Base-by-base conservation (phyloP, 92 coral and sea anemone species). In the Bergia puertoricense region DNA sequence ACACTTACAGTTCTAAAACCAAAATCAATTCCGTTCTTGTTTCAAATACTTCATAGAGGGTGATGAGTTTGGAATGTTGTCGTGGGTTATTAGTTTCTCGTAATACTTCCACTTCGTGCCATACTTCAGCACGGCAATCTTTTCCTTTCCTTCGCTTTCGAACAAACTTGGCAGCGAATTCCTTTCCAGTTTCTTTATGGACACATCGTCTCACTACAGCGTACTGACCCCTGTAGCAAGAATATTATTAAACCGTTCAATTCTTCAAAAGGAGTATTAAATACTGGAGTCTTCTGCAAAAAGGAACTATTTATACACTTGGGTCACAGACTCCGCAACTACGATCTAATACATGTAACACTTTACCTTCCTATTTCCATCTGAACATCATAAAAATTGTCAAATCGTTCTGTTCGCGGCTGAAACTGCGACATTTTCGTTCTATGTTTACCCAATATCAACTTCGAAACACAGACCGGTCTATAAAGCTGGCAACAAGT, bases 51-150 rank as follows among this genome's bases (percentile, higher is more conserved):
- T 95, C 98, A 91, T 93, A 91, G n/a, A 95, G 81, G 16, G 93
- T 93, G 36, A 95, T 90, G 18, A 93, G 92, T 62, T 95, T 94
- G 3, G 96, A 92, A 90, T 95, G 98, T 44, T 95, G 98, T 37
- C 91, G 88, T 2, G 98, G 96, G 6, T 46, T 71, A 41, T 95
- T 95, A 7, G 96, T 88, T 5, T 95, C 90, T 67, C 86, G 48
- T n/a, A 95, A 72, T 11, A 95, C 96, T 92, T 95, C 98, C 22
- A 95, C 98, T 78, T 95, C 98, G 79, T 95, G 98, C 98, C 98
- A 95, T 2, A 95, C 98, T 79, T 95, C 98, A 23, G 96, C 91
- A 40, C 96, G 79, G 42, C 98, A 95, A 38, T 95, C 98, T 67
- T 95, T 93, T 54, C 98, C 98, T 90, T 93, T 95, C 50, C 98